Evolutionary conservation across 53 echinoderm and acorn worm species (phyloP), one percentile per base, ranked within the genome.

Genomic region (Patiria pectinifera): DNA sequence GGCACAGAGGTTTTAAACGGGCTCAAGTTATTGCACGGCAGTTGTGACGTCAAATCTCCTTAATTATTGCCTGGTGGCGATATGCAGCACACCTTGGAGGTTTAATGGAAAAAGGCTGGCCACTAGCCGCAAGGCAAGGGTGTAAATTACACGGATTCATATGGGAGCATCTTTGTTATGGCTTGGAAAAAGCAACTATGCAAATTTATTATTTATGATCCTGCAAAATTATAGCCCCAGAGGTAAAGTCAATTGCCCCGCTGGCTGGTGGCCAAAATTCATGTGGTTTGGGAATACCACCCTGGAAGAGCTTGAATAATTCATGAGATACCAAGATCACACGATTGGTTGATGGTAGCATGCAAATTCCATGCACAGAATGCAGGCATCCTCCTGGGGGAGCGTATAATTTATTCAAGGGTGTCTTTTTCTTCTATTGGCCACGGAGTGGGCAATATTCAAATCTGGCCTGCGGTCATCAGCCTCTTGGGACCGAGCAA

Each of bases 291-390:
- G 74, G n/a, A 74, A 74, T 74, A 74, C 22, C 74, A 74, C 10
- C 74, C 22, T n/a, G 74, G 47, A 69, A 85, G 62, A 35, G 69
- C 18, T 14, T 66, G 66, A 72, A 76, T 87, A 48, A 81, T 90
- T 81, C 69, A 80, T 66, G 45, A 87, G 78, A 25, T 61, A 45
- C 58, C 35, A 24, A 53, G 14, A 10, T 48, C 47, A 6, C 61
- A 66, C 78, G 87, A 87, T 87, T 87, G 80, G 90, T 66, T 66
- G 69, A 47, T 19, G 81, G 80, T 71, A 77, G 59, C 76, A 89
- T 89, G 89, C 45, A 89, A 59, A 83, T 60, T 12, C 49, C n/a
- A 11, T 6, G 6, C n/a, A 79, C 35, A 79, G 7, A 60, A 83
- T 23, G 59, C 35, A 35, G 35, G 35, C 44, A 46, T 16, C 21